Evolutionary conservation across 2,113 vertebrate genomes (phyloP).

Genomic region (Pygoscelis adeliae): DNA sequence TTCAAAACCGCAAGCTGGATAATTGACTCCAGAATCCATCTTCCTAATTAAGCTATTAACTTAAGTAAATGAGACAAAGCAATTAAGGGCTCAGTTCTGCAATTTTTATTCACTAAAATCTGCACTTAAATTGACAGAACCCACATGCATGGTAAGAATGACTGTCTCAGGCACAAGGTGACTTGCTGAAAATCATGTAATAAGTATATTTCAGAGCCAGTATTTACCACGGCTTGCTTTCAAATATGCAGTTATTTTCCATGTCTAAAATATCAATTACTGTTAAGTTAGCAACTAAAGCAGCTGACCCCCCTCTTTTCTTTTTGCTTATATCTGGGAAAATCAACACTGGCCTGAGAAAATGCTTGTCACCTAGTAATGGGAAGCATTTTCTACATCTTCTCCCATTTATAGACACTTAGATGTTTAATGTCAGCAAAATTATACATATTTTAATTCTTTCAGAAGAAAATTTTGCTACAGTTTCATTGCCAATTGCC

Average conservation of each 20-base stretch:
- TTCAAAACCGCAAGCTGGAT: not conserved
- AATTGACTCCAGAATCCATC: slow-evolving; percentile 34
- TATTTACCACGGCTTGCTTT: not conserved
- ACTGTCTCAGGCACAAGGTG: not conserved
- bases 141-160: not conserved
- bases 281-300: not conserved
- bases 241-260: not conserved
- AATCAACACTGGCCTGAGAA: not conserved
- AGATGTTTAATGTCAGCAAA: not conserved
- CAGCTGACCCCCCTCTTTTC: not conserved
- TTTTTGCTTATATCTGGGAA: not conserved
- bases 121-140: not conserved
- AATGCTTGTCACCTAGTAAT: not conserved
- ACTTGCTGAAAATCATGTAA: not conserved
- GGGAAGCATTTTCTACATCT: not conserved
- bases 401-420: not conserved
- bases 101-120: slow-evolving; percentile 8
- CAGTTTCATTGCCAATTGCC: not conserved
- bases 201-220: not conserved
- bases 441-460: not conserved
- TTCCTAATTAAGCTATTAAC: slow-evolving; percentile 13
- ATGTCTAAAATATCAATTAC: not conserved
- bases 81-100: slow-evolving; percentile 14
- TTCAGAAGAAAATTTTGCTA: not conserved
- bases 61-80: slow-evolving; percentile 8